phyloP scores from a whole-genome alignment of 2,797 vertebrate species.

The Poeciliopsis infans region DNA sequence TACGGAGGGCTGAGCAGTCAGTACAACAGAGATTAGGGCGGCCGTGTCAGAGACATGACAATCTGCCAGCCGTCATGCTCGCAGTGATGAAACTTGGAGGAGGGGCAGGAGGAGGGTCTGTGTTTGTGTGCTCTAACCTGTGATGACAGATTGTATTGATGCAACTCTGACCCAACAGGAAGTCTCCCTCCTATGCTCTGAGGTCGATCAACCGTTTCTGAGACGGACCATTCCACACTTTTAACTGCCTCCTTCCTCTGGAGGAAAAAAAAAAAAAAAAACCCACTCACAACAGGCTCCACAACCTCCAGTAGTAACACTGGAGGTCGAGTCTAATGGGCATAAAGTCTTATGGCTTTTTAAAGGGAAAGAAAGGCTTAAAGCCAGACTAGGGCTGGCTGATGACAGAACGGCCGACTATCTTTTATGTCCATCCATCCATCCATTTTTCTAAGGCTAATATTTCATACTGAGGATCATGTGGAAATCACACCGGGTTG shows the following conservation, averaged over 20 bases:
- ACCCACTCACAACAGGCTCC: constrained; percentile 23
- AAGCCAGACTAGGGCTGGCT: constrained; percentile 20
- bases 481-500: background rate
- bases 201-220: constrained; percentile 67
- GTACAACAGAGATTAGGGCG: constrained; percentile 51
- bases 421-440: background rate
- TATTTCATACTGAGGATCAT: background rate
- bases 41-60: constrained; percentile 63
- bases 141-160: constrained; percentile 62
- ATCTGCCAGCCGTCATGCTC: constrained; percentile 37
- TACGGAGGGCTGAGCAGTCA: constrained; percentile 41
- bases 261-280: constrained; percentile 12
- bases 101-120: constrained; percentile 55
- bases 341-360: constrained; percentile 36
- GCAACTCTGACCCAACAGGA: constrained; percentile 66
- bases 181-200: constrained; percentile 54
- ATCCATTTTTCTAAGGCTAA: background rate
- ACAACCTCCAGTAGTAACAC: constrained; percentile 34
- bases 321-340: constrained; percentile 33
- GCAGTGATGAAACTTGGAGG: constrained; percentile 39
- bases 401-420: constrained; percentile 2
- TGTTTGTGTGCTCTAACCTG: constrained; percentile 62
- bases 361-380: constrained; percentile 20
- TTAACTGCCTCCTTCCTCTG: constrained; percentile 32
- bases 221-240: constrained; percentile 37